Evolutionary conservation across 2,797 vertebrate genomes (phyloP).

Genomic region (Caiman crocodilus): DNA sequence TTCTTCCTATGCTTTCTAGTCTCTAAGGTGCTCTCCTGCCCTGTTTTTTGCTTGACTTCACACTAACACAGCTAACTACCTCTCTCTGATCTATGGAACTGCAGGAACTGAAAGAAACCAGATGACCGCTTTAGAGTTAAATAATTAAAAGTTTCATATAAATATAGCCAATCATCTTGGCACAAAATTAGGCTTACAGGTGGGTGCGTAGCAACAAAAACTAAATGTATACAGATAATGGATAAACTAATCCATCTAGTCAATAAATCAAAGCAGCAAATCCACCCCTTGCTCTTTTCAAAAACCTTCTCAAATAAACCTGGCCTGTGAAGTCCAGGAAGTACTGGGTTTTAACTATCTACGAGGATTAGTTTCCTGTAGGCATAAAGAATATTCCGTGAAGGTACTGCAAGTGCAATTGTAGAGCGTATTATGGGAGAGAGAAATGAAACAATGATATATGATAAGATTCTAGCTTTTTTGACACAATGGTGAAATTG

Average conservation of each 20-base stretch:
- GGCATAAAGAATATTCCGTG: too few relatives aligned
- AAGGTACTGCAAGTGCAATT: too few relatives aligned
- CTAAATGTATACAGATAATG: too few relatives aligned
- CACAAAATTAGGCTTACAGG: too few relatives aligned
- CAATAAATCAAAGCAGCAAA: background rate
- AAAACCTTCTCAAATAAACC: background rate
- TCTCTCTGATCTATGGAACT: too few relatives aligned
- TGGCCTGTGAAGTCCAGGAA: background rate
- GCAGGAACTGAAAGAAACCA: too few relatives aligned
- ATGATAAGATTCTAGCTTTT: background rate
- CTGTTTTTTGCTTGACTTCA: too few relatives aligned
- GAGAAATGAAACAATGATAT: background rate
- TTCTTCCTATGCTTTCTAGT: background rate
- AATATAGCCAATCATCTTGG: too few relatives aligned
- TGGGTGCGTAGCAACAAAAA: too few relatives aligned
- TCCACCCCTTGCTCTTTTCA: background rate
- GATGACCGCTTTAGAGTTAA: too few relatives aligned
- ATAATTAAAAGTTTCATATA: too few relatives aligned
- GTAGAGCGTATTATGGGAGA: background rate
- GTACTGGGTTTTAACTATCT: background rate
- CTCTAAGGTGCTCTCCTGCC: background rate
- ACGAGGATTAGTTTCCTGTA: background rate
- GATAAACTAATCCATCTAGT: background rate
- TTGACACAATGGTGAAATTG: background rate
- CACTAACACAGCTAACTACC: too few relatives aligned